Percentiles rank a stretch among this genome's conserved stretches.
phyloP scores from a whole-genome alignment of 1,140 invertebrate species.

The Nomia melanderi region DNA sequence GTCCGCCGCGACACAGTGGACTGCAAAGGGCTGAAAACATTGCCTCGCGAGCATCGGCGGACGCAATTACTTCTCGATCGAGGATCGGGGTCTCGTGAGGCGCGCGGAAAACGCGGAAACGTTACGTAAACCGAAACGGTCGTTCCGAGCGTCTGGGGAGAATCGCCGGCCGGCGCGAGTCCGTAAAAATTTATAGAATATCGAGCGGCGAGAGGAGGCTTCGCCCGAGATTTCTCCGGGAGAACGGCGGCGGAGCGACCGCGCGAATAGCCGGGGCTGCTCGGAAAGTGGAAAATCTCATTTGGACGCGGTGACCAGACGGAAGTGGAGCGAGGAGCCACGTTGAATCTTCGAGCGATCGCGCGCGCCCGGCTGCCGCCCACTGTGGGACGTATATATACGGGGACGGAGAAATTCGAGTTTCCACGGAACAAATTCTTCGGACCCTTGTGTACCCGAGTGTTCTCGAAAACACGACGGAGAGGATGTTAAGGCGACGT shows the following conservation, averaged over 20 bases:
- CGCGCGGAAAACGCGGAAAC: not conserved
- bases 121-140: not conserved
- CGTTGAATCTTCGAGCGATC: slow-evolving; percentile 43
- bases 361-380: not conserved
- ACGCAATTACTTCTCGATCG: not conserved
- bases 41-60: too few relatives aligned
- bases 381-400: slow-evolving; percentile 35
- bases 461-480: not conserved
- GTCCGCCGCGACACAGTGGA: too few relatives aligned
- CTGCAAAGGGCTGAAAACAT: too few relatives aligned
- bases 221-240: slow-evolving; percentile 35
- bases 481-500: not conserved
- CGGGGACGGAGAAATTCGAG: not conserved
- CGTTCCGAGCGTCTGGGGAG: not conserved
- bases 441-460: not conserved
- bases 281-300: slow-evolving; percentile 59
- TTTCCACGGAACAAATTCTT: slow-evolving; percentile 6
- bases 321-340: slow-evolving; percentile 36
- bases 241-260: not conserved
- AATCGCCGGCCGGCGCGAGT: slow-evolving; percentile 10
- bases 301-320: slow-evolving; percentile 59
- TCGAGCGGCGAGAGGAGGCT: slow-evolving; percentile 29
- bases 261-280: slow-evolving; percentile 6
- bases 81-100: too few relatives aligned
- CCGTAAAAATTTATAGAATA: slow-evolving; percentile 51